These are phyloP conservation scores for Plodia interpunctella DNA, from an alignment of 1,140 invertebrate species.

Conservation along the genomic window DNA sequence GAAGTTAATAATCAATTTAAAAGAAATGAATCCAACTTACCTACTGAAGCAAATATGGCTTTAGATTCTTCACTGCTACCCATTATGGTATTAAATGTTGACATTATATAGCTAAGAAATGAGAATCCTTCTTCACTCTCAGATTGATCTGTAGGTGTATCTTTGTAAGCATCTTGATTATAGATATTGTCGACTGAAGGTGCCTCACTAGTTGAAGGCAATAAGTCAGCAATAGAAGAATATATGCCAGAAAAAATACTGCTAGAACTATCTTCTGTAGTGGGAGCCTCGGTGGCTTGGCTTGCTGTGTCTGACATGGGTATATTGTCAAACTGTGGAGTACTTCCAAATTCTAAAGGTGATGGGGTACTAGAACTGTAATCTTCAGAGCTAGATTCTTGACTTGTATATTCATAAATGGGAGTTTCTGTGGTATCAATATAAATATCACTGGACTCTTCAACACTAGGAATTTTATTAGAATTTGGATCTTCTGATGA, in stretches of 20 bases:
- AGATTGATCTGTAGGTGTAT: conserved; percentile 18
- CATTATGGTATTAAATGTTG: conserved; percentile 45
- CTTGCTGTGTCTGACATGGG: conserved; percentile 8
- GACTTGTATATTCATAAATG: background rate
- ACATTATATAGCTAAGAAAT: conserved; percentile 45
- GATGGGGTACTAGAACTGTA: background rate
- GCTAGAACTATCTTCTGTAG: conserved; percentile 30
- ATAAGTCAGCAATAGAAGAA: conserved; percentile 46
- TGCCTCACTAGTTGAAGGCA: conserved; percentile 36
- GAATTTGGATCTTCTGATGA: background rate
- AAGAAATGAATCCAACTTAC: conserved; percentile 30
- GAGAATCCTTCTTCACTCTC: conserved; percentile 43
- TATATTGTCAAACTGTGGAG: background rate
- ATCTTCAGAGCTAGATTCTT: conserved; percentile 6
- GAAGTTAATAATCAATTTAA: too few relatives aligned
- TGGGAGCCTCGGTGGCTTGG: conserved; percentile 17
- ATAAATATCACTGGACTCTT: background rate
- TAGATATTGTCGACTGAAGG: conserved; percentile 42
- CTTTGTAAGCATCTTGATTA: conserved; percentile 31
- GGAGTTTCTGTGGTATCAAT: background rate
- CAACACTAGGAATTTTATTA: background rate
- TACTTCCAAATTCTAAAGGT: background rate
- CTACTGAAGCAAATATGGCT: conserved; percentile 46
- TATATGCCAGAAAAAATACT: conserved; percentile 48
- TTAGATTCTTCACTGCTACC: conserved; percentile 45